phyloP scores from a whole-genome alignment of 2,797 vertebrate genomes.

The Molossus alvarezi region DNA sequence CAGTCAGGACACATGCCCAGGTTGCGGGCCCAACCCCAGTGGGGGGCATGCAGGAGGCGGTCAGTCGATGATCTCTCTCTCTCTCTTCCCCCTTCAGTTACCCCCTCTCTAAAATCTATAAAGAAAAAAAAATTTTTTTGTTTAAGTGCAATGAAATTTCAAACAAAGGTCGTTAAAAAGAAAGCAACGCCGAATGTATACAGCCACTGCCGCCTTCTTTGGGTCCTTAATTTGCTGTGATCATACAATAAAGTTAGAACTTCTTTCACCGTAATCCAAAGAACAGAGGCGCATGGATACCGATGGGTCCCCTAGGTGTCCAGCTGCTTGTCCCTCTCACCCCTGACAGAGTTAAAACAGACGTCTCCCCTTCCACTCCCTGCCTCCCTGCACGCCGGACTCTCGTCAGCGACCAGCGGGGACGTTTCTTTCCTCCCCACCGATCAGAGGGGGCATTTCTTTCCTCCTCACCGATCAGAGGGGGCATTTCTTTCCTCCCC shows the following conservation, averaged over 20 bases:
- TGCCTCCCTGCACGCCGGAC: not conserved
- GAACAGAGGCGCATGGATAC: not conserved
- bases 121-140: too few relatives aligned
- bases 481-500: too few relatives aligned
- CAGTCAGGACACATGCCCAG: too few relatives aligned
- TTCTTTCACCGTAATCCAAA: not conserved
- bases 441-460: too few relatives aligned
- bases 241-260: not conserved
- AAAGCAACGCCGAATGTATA: not conserved
- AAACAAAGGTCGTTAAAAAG: not conserved
- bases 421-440: too few relatives aligned
- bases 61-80: too few relatives aligned
- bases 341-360: not conserved
- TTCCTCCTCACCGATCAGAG: too few relatives aligned
- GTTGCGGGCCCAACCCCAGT: too few relatives aligned
- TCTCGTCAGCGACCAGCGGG: fast-evolving
- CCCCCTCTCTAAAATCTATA: too few relatives aligned
- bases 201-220: not conserved
- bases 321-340: not conserved
- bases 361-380: not conserved
- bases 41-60: too few relatives aligned
- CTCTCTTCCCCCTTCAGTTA: too few relatives aligned
- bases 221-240: not conserved
- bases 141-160: not conserved
- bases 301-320: not conserved